Evolutionary conservation across 2,888 invertebrate genomes (phyloP).

Genomic region (Metopia argyrocephala): DNA sequence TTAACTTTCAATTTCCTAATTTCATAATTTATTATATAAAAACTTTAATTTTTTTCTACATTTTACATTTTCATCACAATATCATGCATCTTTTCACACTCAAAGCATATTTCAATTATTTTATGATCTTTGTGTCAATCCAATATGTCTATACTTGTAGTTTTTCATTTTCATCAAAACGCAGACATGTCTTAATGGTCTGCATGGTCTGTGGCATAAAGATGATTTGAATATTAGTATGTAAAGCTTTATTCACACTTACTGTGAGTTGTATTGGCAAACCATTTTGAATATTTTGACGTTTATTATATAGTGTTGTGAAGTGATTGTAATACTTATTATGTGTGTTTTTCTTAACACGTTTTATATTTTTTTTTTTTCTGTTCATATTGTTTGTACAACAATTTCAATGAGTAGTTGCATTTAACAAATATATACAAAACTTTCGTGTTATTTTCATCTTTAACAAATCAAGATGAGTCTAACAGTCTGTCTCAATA

Average conservation of each 20-base stretch:
- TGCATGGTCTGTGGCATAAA: neutral
- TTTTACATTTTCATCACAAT: neutral
- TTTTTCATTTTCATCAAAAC: conserved; percentile 18
- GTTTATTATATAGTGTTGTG: neutral
- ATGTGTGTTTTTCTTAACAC: conserved; percentile 27
- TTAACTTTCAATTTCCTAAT: conserved; percentile 18
- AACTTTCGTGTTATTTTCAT: neutral
- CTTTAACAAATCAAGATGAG: conserved; percentile 7
- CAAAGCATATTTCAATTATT: conserved; percentile 54
- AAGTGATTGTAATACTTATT: neutral
- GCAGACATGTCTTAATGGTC: conserved; percentile 1
- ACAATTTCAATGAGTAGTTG: conserved; percentile 29
- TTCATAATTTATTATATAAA: conserved; percentile 35
- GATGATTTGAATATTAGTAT: conserved; percentile 7
- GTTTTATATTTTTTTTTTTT: conserved; percentile 17
- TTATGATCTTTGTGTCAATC: conserved; percentile 53
- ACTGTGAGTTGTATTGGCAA: conserved; percentile 37
- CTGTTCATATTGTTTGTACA: neutral
- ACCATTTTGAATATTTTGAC: neutral
- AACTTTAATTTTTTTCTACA: conserved; percentile 37
- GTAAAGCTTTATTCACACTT: conserved; percentile 9
- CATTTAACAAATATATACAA: neutral
- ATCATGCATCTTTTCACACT: neutral
- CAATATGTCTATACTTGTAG: conserved; percentile 4
- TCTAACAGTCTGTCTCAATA: conserved; percentile 15